Evolutionary conservation across 2,113 vertebrate genomes (phyloP).

Genomic region (Madoqua kirkii): DNA sequence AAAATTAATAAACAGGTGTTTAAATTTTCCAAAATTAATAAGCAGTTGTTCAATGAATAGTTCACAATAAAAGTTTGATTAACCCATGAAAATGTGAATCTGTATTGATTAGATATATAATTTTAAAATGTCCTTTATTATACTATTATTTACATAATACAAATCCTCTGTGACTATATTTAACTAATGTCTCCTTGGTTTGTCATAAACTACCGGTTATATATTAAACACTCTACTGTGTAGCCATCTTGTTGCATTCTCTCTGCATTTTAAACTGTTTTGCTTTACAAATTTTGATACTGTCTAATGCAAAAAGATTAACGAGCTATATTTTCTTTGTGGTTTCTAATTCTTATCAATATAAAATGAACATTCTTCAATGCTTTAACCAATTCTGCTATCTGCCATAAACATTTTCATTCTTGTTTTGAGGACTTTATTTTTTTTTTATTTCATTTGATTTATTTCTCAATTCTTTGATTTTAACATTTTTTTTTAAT

Average conservation of each 20-base stretch:
- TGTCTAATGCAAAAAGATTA: not conserved
- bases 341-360: not conserved
- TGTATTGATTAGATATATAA: not conserved
- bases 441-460: not conserved
- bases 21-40: not conserved
- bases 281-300: not conserved
- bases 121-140: not conserved
- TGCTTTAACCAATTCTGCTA: not conserved
- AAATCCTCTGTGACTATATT: not conserved
- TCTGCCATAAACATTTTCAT: not conserved
- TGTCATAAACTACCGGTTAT: not conserved
- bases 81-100: not conserved
- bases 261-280: not conserved
- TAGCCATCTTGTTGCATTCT: not conserved
- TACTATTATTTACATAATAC: not conserved
- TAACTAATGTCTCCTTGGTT: not conserved
- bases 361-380: not conserved
- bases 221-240: not conserved
- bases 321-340: not conserved
- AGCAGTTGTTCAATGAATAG: not conserved
- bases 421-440: not conserved
- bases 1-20: not conserved
- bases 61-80: not conserved
- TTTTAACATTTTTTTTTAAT: not conserved
- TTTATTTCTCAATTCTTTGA: not conserved